phyloP scores from a whole-genome alignment of 2,113 vertebrate species.

The Lycocorax pyrrhopterus region DNA sequence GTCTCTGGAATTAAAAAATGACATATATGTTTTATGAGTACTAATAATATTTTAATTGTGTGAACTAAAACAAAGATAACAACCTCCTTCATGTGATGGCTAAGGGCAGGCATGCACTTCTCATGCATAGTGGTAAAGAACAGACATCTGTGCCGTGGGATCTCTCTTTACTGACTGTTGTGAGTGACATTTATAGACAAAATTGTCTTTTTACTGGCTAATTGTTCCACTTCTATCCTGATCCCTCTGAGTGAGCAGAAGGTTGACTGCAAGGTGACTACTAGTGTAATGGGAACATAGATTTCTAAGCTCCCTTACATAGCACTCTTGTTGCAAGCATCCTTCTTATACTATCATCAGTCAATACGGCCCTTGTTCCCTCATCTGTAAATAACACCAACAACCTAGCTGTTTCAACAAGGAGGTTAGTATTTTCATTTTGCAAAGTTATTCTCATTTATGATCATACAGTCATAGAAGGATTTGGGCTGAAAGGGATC shows the following conservation, averaged over 20 bases:
- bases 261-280: background rate
- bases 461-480: background rate
- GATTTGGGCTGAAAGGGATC: background rate
- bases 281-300: background rate
- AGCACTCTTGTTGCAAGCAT: background rate
- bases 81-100: background rate
- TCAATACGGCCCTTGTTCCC: fast-evolving
- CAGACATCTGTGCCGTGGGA: background rate
- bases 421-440: background rate
- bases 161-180: background rate
- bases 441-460: background rate
- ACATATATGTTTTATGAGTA: background rate
- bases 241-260: background rate
- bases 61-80: background rate
- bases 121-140: background rate
- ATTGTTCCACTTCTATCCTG: background rate
- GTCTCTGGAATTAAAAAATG: background rate
- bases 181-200: background rate
- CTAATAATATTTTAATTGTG: background rate
- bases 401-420: background rate
- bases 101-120: background rate
- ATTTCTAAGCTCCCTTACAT: background rate
- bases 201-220: background rate
- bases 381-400: background rate
- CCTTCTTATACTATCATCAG: background rate